Base-by-base conservation (phyloP, 2,888 invertebrate genomes). In the Drosophila pegasa region DNA sequence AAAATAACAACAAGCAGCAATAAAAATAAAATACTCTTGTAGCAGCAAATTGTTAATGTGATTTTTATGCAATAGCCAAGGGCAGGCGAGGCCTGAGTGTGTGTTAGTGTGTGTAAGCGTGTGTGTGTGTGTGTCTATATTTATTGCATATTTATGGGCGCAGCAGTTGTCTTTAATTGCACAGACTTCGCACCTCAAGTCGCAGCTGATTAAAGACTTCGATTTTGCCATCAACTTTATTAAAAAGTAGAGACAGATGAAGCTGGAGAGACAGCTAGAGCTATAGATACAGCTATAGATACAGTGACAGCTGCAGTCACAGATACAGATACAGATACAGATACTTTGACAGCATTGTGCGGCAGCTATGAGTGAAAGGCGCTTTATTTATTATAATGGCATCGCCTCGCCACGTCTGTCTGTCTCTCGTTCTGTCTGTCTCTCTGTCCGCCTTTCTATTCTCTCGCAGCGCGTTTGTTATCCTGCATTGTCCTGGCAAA, bases 1-100 rank as follows among this genome's bases (percentile, higher is more conserved):
- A 83, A 84, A 87, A 85, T 87, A 88, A 88, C 43, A 87, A 85
- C 88, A 88, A 69, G 81, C 79, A 77, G 85, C 88, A 87, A 89
- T 88, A 89, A 87, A 87, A 88, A 88, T 88, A 89, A 89, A 88
- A 88, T 83, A 79, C 88, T 81, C 87, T 75, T 85, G 85, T 85
- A 69, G 71, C 85, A 87, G 83, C 83, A 83, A 88, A 89, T 87
- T 88, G 87, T 89, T 88, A 89, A 88, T 89, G 89, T 75, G 78
- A 83, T 86, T 87, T 87, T 87, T 88, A 87, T 87, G 89, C 89
- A 86, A 87, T 84, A 54, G 66, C 62, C 54, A 1, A 16, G 12
- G 40, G 54, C 12, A 2, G 12, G 43, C 18, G 22, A 58, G n/a
- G 40, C 8, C n/a, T n/a, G 10, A 45, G 41, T 22, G 47, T 12